phyloP scores from a whole-genome alignment of 2,113 vertebrate genomes.

The Anser cygnoides region DNA sequence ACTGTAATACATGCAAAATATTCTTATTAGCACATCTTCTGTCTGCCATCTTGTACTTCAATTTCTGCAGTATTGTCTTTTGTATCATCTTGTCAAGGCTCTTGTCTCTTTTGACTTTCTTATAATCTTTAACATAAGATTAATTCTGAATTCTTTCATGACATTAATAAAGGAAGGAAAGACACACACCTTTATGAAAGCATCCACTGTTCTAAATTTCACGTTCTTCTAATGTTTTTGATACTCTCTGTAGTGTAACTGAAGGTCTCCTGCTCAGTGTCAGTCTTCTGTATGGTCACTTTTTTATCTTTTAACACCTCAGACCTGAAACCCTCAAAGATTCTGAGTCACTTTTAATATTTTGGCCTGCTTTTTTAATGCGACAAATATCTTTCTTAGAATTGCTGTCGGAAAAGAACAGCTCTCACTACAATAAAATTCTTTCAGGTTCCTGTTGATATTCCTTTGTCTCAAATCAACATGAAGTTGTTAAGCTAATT shows the following conservation, averaged over 20 bases:
- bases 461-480: background rate
- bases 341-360: background rate
- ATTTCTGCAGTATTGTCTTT: background rate
- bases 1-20: constrained; percentile 1
- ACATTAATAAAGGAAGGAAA: background rate
- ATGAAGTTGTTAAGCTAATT: background rate
- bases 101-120: background rate
- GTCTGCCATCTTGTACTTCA: background rate
- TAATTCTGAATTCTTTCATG: background rate
- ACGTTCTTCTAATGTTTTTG: background rate
- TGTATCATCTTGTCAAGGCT: background rate
- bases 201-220: background rate
- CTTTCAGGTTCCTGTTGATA: background rate
- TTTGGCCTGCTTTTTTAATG: background rate
- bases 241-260: background rate
- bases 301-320: background rate
- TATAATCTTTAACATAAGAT: background rate
- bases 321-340: background rate
- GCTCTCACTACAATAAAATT: background rate
- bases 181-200: background rate
- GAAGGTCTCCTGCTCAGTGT: background rate
- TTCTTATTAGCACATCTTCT: background rate
- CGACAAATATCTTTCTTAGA: background rate
- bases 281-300: background rate
- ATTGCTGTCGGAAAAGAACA: background rate